Base-by-base conservation (phyloP, 1,140 invertebrate species). In the Sesamia nonagrioides region DNA sequence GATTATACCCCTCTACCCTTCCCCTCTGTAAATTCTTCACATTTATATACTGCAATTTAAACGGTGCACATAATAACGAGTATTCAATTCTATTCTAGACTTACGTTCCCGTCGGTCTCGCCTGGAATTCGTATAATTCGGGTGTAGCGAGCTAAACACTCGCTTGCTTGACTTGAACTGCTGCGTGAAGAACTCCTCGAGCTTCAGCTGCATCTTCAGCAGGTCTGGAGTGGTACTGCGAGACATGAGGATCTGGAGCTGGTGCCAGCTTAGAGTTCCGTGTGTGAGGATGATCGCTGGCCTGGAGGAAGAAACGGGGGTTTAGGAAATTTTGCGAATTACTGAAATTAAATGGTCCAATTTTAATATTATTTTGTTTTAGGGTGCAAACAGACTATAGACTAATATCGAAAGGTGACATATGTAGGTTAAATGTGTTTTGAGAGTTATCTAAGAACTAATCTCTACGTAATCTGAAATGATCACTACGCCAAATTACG, bases 141-240 rank as follows among this genome's bases (percentile, higher is more conserved):
- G 91, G 37, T 97, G 96, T 0, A 98, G 91, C 27, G 97, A 97
- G 71, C 97, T 98, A 90, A 99, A 98, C 6, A 98, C 98, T 6
- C 98, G 96, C 92, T 98, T 98, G 84, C 98, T 98, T 78, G 98
- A 98, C 88, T 98, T 98, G 91, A 99, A 99, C 94, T 99, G 98
- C 89, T 99, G 98, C 60, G 97, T 97, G 91, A 99, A 99, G 95
- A 99, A 99, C 95, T 99, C 99, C 87, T 99, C 98, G 8, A 99
- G 95, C 92, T 99, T 99, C 72, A 98, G 97, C 88, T 98, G 98
- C 98, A 99, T 99, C 95, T 99, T 99, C 2, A 99, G 95, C 21
- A 99, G 95, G 95, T 99, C 99, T 0, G 98, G 98, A 0, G 98
- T 99, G 0, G 99, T 99, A 33, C 98, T 99, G 92, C 99, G 98